These are phyloP conservation scores for Rhynchomys soricoides DNA, from an alignment of 2,113 vertebrate species.

Conservation along the genomic window DNA sequence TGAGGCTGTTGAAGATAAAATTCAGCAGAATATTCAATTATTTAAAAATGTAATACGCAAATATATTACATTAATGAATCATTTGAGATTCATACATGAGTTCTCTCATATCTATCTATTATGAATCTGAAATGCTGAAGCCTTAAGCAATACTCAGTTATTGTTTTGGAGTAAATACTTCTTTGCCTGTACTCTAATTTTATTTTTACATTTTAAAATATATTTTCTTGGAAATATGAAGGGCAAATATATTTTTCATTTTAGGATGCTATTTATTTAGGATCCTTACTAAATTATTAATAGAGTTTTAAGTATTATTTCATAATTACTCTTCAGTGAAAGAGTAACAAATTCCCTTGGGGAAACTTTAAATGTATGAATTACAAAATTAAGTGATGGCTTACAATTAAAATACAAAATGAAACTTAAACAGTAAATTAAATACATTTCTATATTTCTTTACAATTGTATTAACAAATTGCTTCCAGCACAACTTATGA, in stretches of 20 bases:
- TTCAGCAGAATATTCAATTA: constrained; percentile 15
- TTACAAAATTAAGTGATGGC: background rate
- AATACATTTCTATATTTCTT: constrained; percentile 45
- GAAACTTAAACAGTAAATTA: background rate
- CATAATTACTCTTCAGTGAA: background rate
- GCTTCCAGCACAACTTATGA: background rate
- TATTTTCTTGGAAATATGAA: background rate
- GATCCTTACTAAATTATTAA: background rate
- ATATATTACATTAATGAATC: background rate
- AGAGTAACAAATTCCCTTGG: background rate
- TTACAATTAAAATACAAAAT: background rate
- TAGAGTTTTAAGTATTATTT: background rate
- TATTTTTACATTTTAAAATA: constrained; percentile 50
- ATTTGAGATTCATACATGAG: background rate
- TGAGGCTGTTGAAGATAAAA: constrained; percentile 10
- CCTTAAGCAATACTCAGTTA: background rate
- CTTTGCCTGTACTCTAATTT: constrained; percentile 2
- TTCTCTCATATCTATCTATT: background rate
- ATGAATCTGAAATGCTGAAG: background rate
- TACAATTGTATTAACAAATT: constrained; percentile 5
- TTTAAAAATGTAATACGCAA: constrained; percentile 5
- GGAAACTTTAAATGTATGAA: background rate
- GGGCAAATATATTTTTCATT: background rate
- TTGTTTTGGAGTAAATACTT: background rate
- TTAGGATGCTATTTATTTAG: background rate